Evolutionary conservation across 2,797 vertebrate species (phyloP).

Genomic region (Parotocinclus haroldoi): DNA sequence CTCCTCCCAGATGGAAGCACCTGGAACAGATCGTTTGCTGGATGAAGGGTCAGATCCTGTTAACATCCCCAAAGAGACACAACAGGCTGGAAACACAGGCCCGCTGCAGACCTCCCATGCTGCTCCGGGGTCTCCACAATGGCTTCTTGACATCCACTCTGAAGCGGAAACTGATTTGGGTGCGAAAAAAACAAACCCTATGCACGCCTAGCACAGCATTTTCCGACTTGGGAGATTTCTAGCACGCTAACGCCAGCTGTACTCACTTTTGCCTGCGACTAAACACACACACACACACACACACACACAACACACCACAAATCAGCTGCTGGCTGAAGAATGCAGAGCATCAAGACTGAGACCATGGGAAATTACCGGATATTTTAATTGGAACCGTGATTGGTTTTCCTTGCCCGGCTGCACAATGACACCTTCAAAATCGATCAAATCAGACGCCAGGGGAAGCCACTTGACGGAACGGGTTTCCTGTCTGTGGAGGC

Average conservation of each 20-base stretch:
- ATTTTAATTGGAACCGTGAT: constrained; percentile 30
- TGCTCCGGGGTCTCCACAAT: constrained; percentile 12
- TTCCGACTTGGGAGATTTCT: constrained; percentile 30
- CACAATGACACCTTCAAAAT: constrained; percentile 53
- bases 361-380: not conserved
- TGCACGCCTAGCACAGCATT: constrained; percentile 34
- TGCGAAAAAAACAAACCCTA: constrained; percentile 5
- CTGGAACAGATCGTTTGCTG: too few species aligned
- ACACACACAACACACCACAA: constrained; percentile 30
- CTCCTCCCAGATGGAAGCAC: too few species aligned
- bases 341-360: constrained; percentile 21
- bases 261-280: constrained; percentile 41
- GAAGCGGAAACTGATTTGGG: constrained; percentile 16
- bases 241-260: constrained; percentile 52
- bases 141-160: constrained; percentile 11
- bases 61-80: not conserved
- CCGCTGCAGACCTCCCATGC: constrained; percentile 5
- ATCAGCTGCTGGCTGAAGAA: constrained; percentile 31
- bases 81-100: not conserved
- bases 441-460: constrained; percentile 43
- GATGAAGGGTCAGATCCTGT: too few species aligned
- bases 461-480: constrained; percentile 15
- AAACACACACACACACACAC: constrained; percentile 46
- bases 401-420: constrained; percentile 45
- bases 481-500: constrained; percentile 41